These are phyloP conservation scores for Nyctibius bracteatus DNA, from an alignment of 2,113 vertebrate species.

Conservation along the genomic window DNA sequence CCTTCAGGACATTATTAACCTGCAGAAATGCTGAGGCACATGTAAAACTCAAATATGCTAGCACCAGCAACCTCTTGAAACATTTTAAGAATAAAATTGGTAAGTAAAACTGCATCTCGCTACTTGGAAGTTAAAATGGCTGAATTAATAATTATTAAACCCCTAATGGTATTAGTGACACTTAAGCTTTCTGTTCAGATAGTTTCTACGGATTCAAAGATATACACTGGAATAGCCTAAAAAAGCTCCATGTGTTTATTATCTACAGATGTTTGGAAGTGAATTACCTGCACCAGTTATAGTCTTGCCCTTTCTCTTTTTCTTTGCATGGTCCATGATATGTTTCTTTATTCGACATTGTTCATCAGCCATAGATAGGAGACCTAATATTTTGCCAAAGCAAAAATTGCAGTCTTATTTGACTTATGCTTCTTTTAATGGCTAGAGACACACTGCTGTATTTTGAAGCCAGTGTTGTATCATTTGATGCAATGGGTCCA, in stretches of 20 bases:
- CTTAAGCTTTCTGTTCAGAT: background rate
- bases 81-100: conserved; percentile 10
- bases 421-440: background rate
- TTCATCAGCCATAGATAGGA: background rate
- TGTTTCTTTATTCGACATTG: background rate
- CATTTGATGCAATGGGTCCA: background rate
- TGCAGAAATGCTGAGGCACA: conserved; percentile 50
- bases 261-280: background rate
- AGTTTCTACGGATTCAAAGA: background rate
- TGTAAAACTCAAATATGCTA: conserved; percentile 40
- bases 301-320: background rate
- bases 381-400: background rate
- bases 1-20: conserved; percentile 65
- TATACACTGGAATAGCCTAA: background rate
- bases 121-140: conserved; percentile 3
- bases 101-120: background rate
- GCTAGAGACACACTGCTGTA: background rate
- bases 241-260: background rate
- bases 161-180: background rate
- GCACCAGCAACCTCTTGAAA: background rate
- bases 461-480: background rate
- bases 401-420: background rate
- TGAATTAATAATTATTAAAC: conserved; percentile 32
- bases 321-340: background rate
- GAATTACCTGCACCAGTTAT: background rate